These are phyloP conservation scores for Myotis pilosus DNA, from an alignment of 2,797 vertebrate genomes.

Conservation along the genomic window DNA sequence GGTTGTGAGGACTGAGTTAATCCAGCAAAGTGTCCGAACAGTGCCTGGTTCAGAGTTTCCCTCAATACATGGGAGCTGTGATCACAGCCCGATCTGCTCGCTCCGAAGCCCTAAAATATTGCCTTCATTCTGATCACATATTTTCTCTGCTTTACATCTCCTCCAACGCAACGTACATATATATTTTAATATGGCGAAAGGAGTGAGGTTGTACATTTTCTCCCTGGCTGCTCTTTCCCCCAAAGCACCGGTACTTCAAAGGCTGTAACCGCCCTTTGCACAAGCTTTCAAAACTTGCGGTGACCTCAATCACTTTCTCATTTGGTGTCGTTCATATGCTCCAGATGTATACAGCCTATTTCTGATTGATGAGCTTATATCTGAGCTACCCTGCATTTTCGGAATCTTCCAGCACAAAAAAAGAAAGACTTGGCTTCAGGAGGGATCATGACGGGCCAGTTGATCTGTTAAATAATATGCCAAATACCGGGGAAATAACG, in stretches of 20 bases:
- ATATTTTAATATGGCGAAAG: background rate
- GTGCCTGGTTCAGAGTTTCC: background rate
- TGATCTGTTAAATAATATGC: slow-evolving; percentile 64
- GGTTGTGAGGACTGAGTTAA: background rate
- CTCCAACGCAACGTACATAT: background rate
- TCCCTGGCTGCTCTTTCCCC: background rate
- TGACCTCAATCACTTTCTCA: slow-evolving; percentile 18
- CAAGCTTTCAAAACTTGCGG: background rate
- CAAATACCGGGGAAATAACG: slow-evolving; percentile 56
- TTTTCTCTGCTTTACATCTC: background rate
- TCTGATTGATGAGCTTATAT: background rate
- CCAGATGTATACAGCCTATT: background rate
- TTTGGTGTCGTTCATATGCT: background rate
- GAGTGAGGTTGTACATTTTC: background rate
- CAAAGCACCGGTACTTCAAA: background rate
- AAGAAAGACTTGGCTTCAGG: slow-evolving; percentile 54
- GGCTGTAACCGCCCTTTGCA: background rate
- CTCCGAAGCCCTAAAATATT: background rate
- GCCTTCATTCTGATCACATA: slow-evolving; percentile 13
- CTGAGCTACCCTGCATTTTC: background rate
- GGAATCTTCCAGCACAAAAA: slow-evolving; percentile 47
- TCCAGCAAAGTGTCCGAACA: background rate
- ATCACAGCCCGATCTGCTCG: background rate
- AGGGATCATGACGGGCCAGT: slow-evolving; percentile 61
- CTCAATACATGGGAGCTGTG: background rate